phyloP scores from a whole-genome alignment of 2,113 vertebrate genomes.

The Pelusios castaneus region DNA sequence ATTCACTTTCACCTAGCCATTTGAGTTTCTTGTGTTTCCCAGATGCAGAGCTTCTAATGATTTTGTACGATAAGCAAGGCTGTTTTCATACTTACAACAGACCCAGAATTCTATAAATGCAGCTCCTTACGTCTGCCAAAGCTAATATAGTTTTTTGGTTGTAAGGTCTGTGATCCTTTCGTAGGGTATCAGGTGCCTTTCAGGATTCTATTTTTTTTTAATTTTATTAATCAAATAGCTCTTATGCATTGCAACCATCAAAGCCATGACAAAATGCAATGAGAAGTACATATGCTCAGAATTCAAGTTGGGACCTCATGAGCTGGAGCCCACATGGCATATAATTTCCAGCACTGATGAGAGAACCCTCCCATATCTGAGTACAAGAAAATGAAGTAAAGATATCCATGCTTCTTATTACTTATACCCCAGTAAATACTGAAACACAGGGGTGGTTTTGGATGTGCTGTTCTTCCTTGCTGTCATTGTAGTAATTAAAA shows the following conservation, averaged over 20 bases:
- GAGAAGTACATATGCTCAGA: background rate
- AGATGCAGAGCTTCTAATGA: slow-evolving; percentile 70
- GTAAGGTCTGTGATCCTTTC: background rate
- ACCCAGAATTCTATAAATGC: slow-evolving; percentile 54
- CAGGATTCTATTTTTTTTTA: background rate
- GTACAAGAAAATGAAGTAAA: rapidly evolving
- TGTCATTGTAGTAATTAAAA: background rate
- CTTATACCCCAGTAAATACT: background rate
- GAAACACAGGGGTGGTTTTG: background rate
- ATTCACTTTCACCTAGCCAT: slow-evolving; percentile 82
- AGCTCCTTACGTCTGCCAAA: slow-evolving; percentile 64
- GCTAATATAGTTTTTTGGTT: slow-evolving; percentile 43
- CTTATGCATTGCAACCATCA: background rate
- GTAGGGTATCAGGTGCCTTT: background rate
- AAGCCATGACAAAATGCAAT: background rate
- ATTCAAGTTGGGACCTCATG: background rate
- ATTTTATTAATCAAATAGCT: background rate
- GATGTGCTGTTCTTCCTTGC: background rate
- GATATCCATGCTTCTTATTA: background rate
- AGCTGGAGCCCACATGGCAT: background rate
- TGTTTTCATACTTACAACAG: slow-evolving; percentile 36
- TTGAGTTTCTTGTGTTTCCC: slow-evolving; percentile 67
- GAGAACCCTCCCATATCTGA: background rate
- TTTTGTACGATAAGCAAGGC: slow-evolving; percentile 64
- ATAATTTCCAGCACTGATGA: background rate